phyloP scores from a whole-genome alignment of 2,113 vertebrate species.

The Carettochelys insculpta region DNA sequence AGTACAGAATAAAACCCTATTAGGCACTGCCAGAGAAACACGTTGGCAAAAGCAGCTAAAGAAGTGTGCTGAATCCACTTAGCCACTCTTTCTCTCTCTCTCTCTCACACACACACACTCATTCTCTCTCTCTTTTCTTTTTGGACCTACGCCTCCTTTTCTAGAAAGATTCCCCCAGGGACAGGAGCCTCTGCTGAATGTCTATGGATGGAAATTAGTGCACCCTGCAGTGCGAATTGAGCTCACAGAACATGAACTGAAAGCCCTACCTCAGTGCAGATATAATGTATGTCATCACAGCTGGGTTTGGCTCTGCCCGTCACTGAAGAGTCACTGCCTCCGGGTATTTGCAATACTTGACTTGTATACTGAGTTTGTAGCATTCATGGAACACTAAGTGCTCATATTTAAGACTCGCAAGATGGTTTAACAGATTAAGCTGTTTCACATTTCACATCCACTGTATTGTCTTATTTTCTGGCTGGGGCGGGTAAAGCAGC shows the following conservation, averaged over 20 bases:
- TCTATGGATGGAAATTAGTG: neutral
- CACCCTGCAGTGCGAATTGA: neutral
- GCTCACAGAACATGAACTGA: neutral
- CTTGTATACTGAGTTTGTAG: neutral
- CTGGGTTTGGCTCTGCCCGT: neutral
- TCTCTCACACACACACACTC: too few relatives aligned
- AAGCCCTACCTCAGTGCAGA: conserved; percentile 2
- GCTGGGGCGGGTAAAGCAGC: neutral
- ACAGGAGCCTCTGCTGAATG: neutral
- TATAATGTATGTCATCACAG: neutral
- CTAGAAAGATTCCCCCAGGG: neutral
- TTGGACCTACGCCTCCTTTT: too few relatives aligned
- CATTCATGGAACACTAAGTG: neutral
- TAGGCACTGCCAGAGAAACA: neutral
- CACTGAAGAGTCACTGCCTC: conserved; percentile 1
- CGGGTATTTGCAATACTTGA: neutral
- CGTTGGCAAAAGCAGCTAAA: neutral
- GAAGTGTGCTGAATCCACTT: neutral
- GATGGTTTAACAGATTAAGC: neutral
- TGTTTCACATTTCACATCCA: neutral
- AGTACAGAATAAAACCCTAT: neutral
- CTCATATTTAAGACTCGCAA: neutral
- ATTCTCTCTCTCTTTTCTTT: neutral
- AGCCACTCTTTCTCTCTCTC: conserved; percentile 2
- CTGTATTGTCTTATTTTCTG: neutral